phyloP scores from a whole-genome alignment of 2,797 vertebrate species.

The Macropus fuliginosus region DNA sequence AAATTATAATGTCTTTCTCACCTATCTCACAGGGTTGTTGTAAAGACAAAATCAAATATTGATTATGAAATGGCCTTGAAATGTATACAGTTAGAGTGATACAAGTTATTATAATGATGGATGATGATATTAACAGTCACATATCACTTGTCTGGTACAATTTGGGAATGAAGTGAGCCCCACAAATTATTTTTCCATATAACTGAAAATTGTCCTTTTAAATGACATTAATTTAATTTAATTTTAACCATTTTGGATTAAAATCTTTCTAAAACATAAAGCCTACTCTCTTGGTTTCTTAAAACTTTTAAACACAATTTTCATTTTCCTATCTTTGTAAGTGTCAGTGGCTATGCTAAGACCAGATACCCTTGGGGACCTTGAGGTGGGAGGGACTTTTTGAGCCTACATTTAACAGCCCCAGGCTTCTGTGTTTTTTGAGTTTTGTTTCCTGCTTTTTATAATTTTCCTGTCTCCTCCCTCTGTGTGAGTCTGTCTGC shows the following conservation, averaged over 20 bases:
- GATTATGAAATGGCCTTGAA: not conserved
- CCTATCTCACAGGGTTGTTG: not conserved
- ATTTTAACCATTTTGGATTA: not conserved
- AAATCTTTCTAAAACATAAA: not conserved
- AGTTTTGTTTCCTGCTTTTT: not conserved
- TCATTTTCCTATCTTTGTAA: not conserved
- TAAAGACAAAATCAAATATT: not conserved
- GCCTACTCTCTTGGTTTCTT: not conserved
- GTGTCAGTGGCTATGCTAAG: not conserved
- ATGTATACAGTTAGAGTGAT: not conserved
- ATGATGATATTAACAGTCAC: not conserved
- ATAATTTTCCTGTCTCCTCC: not conserved
- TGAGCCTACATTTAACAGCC: not conserved
- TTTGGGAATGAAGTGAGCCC: not conserved
- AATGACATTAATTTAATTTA: not conserved
- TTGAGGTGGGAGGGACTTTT: not conserved
- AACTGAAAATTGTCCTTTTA: not conserved
- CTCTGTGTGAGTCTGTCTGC: not conserved
- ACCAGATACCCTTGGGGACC: not conserved
- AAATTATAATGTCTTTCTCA: not conserved
- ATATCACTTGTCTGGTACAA: not conserved
- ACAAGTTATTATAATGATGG: fast-evolving
- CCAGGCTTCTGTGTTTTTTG: not conserved
- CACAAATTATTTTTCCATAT: not conserved
- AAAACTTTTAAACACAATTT: not conserved